Conservation (phyloP, 2,113 vertebrate genomes). For the Galeopterus variegatus region DNA sequence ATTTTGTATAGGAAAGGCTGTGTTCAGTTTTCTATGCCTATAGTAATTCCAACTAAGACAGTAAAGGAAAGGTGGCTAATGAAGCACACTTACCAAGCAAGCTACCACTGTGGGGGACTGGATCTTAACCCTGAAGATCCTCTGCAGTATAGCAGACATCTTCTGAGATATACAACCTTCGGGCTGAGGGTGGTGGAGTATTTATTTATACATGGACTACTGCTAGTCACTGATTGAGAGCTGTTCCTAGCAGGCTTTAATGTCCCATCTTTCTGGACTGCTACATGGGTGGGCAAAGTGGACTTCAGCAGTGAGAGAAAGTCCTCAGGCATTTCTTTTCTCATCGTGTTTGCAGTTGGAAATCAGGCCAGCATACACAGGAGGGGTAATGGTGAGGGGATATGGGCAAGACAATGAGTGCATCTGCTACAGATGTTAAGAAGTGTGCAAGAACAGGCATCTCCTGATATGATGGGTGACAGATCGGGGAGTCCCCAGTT, state of each 20-base stretch:
- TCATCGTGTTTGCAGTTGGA: background rate
- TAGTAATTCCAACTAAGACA: background rate
- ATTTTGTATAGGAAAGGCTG: background rate
- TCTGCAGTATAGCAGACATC: background rate
- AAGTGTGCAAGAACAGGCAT: background rate
- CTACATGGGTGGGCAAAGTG: background rate
- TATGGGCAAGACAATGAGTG: background rate
- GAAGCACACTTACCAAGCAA: background rate
- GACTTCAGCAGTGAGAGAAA: background rate
- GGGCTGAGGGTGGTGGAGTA: background rate
- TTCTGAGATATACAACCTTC: background rate
- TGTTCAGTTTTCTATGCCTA: background rate
- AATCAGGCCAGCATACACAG: background rate
- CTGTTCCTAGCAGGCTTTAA: background rate
- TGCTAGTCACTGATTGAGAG: background rate
- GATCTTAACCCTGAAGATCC: background rate
- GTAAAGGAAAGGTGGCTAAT: background rate
- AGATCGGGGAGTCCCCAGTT: rapidly evolving
- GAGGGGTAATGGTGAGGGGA: too few species aligned
- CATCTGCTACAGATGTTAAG: background rate
- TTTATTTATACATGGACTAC: background rate
- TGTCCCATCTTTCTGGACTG: background rate
- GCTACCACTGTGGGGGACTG: background rate
- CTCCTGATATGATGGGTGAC: background rate
- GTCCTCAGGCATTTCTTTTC: background rate